Percentiles rank a stretch among this genome's conserved stretches.
Evolutionary conservation across 2,113 vertebrate genomes (phyloP).

Genomic region (Brachirus orientalis): DNA sequence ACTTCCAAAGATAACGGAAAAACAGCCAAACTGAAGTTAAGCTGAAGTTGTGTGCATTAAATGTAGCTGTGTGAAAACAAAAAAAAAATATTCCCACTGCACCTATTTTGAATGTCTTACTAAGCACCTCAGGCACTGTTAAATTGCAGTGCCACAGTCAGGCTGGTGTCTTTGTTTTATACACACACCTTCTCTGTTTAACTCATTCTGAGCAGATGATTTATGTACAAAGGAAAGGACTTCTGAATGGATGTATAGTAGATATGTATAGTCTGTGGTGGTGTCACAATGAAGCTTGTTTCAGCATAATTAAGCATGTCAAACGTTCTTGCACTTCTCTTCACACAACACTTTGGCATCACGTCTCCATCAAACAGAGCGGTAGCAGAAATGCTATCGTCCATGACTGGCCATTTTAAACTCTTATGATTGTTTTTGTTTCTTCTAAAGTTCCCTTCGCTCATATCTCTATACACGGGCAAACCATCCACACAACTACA

Average conservation of each 20-base stretch:
- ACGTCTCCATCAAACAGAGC: slow-evolving; percentile 2
- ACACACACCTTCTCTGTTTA: slow-evolving; percentile 32
- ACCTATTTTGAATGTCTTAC: slow-evolving; percentile 6
- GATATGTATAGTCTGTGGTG: slow-evolving; percentile 65
- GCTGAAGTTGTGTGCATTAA: slow-evolving; percentile 20
- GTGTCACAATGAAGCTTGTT: no score
- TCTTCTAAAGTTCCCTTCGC: slow-evolving; percentile 37
- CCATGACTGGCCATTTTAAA: neutral
- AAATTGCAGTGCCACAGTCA: slow-evolving; percentile 53
- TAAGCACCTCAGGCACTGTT: slow-evolving; percentile 17
- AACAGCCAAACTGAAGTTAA: slow-evolving; percentile 32
- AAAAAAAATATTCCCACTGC: no score
- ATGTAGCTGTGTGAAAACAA: no score
- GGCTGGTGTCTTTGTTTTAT: slow-evolving; percentile 19
- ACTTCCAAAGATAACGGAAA: neutral
- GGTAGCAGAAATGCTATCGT: neutral
- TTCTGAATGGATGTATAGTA: slow-evolving; percentile 8
- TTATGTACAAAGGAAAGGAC: neutral
- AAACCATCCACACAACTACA: neutral
- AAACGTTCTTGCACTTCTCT: slow-evolving; percentile 7
- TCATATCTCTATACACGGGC: slow-evolving; percentile 18
- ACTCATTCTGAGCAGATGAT: slow-evolving; percentile 11
- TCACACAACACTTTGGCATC: slow-evolving; percentile 47
- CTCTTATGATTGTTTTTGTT: slow-evolving; percentile 23
- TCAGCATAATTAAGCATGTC: neutral